phyloP scores from a whole-genome alignment of 2,888 invertebrate species.

The Amblyjoppa proteus region DNA sequence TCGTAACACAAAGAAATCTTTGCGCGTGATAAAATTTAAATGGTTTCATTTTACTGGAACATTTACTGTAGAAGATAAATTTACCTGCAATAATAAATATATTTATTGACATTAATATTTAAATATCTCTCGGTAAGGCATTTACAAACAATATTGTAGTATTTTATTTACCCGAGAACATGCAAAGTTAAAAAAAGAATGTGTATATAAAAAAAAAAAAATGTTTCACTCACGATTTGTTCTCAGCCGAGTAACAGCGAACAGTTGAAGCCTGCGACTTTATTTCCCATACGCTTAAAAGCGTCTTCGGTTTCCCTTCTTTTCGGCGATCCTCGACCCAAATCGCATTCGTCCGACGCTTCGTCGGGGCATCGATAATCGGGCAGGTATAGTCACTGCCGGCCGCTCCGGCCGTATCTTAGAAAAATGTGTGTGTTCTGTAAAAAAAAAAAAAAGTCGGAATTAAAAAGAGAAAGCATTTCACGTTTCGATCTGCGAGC shows the following conservation, averaged over 20 bases:
- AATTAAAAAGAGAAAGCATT: slow-evolving; percentile 71
- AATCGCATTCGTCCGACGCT: slow-evolving; percentile 23
- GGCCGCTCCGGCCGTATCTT: neutral
- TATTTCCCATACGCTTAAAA: neutral
- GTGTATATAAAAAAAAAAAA: neutral
- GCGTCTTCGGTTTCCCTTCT: slow-evolving; percentile 14
- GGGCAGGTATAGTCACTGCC: neutral
- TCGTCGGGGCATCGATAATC: slow-evolving; percentile 12
- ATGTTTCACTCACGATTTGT: neutral
- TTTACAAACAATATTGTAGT: too few relatives aligned
- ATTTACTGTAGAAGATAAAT: too few relatives aligned
- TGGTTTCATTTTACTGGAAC: too few relatives aligned
- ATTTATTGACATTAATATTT: too few relatives aligned
- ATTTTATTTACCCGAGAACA: too few relatives aligned
- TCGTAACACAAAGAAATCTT: too few relatives aligned
- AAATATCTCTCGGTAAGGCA: too few relatives aligned
- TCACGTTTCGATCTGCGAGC: slow-evolving; percentile 56
- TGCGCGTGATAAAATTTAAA: too few relatives aligned
- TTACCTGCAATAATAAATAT: neutral
- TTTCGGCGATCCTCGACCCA: slow-evolving; percentile 28
- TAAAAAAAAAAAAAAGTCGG: slow-evolving; percentile 43
- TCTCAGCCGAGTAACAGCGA: neutral
- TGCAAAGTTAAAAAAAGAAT: neutral
- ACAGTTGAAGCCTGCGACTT: neutral
- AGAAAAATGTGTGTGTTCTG: slow-evolving; percentile 28